These are phyloP conservation scores for Chanos chanos DNA, from an alignment of 2,797 vertebrate genomes.

Conservation along the genomic window DNA sequence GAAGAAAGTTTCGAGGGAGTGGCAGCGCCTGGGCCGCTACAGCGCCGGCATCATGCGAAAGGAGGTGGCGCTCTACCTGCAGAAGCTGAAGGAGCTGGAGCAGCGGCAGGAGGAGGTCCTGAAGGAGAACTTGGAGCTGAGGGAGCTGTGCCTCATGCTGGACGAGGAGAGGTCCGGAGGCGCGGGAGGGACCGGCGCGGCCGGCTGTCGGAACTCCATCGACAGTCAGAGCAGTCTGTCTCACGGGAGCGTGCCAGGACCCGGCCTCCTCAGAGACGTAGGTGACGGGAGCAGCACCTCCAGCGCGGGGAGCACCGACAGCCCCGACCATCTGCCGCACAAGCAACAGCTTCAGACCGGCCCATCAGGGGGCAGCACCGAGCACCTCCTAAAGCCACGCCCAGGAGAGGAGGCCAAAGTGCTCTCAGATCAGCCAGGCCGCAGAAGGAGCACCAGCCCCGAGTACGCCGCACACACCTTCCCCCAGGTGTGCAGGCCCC, in stretches of 20 bases:
- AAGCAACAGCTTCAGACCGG: conserved; percentile 52
- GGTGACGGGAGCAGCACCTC: conserved; percentile 95
- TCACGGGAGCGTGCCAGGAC: conserved; percentile 65
- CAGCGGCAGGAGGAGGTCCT: conserved; percentile 86
- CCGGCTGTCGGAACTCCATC: conserved; percentile 82
- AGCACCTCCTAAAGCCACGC: conserved; percentile 59
- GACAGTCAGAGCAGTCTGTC: conserved; percentile 89
- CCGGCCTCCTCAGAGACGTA: conserved; percentile 79
- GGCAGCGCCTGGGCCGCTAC: conserved; percentile 92
- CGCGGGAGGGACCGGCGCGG: conserved; percentile 40
- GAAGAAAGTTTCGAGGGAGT: conserved; percentile 89
- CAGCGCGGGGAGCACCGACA: conserved; percentile 87
- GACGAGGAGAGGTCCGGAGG: conserved; percentile 83
- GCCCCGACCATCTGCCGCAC: conserved; percentile 81
- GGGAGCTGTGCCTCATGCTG: conserved; percentile 88
- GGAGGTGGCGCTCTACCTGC: conserved; percentile 88
- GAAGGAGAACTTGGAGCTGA: conserved; percentile 90
- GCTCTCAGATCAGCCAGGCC: conserved; percentile 64
- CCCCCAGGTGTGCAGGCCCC: conserved; percentile 69
- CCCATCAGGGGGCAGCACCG: conserved; percentile 67
- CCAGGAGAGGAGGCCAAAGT: conserved; percentile 29
- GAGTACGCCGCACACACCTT: conserved; percentile 84
- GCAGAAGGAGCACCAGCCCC: conserved; percentile 82
- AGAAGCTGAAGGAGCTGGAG: conserved; percentile 92
- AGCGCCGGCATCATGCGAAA: conserved; percentile 89